Evolutionary conservation across 2,797 vertebrate species (phyloP).

Genomic region (Anabas testudineus): DNA sequence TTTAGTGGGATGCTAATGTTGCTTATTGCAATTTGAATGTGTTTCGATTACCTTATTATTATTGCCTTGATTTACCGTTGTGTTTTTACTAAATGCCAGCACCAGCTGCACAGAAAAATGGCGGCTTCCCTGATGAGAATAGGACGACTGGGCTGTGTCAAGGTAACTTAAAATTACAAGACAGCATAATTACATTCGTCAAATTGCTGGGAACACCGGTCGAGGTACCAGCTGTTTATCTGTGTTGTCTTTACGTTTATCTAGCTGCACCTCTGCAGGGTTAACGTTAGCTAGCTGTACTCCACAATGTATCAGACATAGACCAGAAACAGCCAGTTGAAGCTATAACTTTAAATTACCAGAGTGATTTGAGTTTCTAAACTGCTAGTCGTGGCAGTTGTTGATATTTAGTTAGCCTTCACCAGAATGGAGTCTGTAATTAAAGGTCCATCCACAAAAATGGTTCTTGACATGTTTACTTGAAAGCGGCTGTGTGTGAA

Average conservation of each 20-base stretch:
- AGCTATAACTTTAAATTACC: neutral
- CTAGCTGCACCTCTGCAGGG: neutral
- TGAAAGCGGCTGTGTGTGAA: neutral
- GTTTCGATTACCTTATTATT: rapidly evolving
- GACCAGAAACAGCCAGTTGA: neutral
- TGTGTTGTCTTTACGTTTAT: neutral
- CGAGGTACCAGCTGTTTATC: neutral
- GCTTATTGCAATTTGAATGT: neutral
- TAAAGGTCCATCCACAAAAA: neutral
- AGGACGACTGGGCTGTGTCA: conserved; percentile 72
- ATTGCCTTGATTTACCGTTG: neutral
- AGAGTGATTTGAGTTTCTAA: neutral
- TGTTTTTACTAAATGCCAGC: conserved; percentile 3
- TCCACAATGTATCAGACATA: neutral
- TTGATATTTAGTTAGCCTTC: neutral
- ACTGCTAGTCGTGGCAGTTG: neutral
- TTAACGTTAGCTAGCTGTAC: too few relatives aligned
- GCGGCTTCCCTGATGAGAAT: conserved; percentile 79
- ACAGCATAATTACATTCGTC: too few relatives aligned
- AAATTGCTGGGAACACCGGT: rapidly evolving
- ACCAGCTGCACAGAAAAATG: conserved; percentile 66
- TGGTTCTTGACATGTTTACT: neutral
- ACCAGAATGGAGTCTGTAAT: neutral
- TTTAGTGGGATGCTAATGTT: neutral
- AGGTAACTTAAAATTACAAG: conserved; percentile 63